Evolutionary conservation across 23 tunicate species (phyloP), one percentile per base, ranked within the genome.

Genomic region (Styela clava): DNA sequence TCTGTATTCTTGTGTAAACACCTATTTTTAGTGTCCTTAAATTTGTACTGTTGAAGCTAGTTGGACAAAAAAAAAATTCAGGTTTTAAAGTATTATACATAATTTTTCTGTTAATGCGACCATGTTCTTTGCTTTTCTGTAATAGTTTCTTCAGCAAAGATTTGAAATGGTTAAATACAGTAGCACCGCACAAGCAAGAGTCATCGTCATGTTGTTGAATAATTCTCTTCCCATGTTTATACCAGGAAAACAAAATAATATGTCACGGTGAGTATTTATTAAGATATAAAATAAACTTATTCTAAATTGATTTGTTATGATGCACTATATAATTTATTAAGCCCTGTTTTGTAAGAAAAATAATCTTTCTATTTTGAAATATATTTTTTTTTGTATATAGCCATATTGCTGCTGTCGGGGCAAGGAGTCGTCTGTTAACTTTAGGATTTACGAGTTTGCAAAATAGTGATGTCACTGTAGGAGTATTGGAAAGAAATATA

Each of bases 341-440:
- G n/a, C n/a, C n/a, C n/a, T n/a, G n/a, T n/a, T n/a, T n/a, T n/a
- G n/a, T n/a, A n/a, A n/a, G n/a, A n/a, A n/a, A n/a, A n/a, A n/a
- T n/a, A n/a, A n/a, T n/a, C n/a, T n/a, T n/a, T n/a, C n/a, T n/a
- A n/a, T n/a, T n/a, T n/a, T n/a, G n/a, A n/a, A n/a, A n/a, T n/a
- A n/a, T n/a, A n/a, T n/a, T n/a, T n/a, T n/a, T 65, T 27, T 7
- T 71, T 30, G 27, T 78, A 35, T 21, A 3, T 74, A 86, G 99
- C 62, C 99, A 96, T 69, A 74, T 96, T 16, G 63, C 94, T 16
- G 86, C 99, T 16, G 90, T 88, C 26, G 99, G 97, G 16, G 87
- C 94, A 31, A 82, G 94, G 25, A 83, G 82, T 35, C 64, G 79
- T 1, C 74, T 96, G 26, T 77, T 88, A 24, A 61, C 79, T 51